These are phyloP conservation scores for Cataglyphis altisquamis DNA, from an alignment of 2,888 invertebrate genomes.

Conservation along the genomic window DNA sequence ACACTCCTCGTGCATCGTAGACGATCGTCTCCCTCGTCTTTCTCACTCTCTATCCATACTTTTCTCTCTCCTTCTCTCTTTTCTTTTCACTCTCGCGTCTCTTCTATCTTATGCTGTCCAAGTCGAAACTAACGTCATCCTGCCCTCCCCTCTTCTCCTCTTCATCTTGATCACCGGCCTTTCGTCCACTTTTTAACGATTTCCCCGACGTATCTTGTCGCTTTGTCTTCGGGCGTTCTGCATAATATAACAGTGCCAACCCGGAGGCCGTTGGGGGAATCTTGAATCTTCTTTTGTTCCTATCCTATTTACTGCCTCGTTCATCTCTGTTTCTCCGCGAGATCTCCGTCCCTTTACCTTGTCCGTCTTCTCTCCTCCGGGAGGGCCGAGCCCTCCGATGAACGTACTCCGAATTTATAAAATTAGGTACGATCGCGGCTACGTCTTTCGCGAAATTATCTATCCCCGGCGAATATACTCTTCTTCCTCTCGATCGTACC, in stretches of 20 bases:
- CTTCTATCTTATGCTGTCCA: constrained; percentile 40
- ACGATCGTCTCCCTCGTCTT: constrained; percentile 69
- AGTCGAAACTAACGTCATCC: constrained; percentile 46
- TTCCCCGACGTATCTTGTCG: constrained; percentile 45
- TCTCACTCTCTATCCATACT: constrained; percentile 56
- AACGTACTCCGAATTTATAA: constrained; percentile 70
- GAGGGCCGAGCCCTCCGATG: constrained; percentile 20
- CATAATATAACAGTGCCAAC: constrained; percentile 55
- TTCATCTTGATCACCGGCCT: constrained; percentile 44
- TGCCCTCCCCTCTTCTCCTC: constrained; percentile 48
- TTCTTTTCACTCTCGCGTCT: constrained; percentile 41
- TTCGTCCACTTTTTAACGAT: constrained; percentile 51
- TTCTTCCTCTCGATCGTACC: constrained; percentile 54
- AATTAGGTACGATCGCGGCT: constrained; percentile 70
- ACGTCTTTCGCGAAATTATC: constrained; percentile 72
- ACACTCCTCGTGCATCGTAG: constrained; percentile 81
- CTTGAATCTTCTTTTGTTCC: constrained; percentile 47
- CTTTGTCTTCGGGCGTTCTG: constrained; percentile 50
- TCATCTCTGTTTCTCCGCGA: background rate
- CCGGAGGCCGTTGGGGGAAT: constrained; percentile 40
- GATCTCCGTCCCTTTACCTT: constrained; percentile 4
- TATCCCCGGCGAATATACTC: constrained; percentile 60
- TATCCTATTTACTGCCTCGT: constrained; percentile 30
- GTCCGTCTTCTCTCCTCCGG: background rate
- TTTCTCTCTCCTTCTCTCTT: constrained; percentile 53